Conservation (phyloP, 2,888 invertebrate species). For the Torymus tubicola region DNA sequence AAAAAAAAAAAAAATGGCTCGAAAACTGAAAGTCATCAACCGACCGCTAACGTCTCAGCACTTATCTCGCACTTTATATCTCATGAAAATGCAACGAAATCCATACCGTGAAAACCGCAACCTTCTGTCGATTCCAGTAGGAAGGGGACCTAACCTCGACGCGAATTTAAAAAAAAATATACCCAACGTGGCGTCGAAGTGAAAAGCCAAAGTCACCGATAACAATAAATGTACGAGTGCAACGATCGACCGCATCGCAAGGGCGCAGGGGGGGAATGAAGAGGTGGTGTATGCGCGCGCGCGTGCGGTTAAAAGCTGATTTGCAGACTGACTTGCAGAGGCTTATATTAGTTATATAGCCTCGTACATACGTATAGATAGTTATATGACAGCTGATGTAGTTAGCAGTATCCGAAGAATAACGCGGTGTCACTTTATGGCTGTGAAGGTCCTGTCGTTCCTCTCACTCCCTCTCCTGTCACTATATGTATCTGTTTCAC, state of each 20-base stretch:
- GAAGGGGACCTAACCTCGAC: not conserved
- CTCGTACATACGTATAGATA: constrained; percentile 10
- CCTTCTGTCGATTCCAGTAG: not conserved
- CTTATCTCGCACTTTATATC: not conserved
- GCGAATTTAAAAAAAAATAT: constrained; percentile 8
- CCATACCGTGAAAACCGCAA: not conserved
- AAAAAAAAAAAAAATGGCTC: not conserved
- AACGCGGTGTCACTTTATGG: constrained; percentile 47
- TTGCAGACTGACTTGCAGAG: constrained; percentile 45
- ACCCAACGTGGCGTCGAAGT: not conserved
- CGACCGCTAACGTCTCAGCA: not conserved
- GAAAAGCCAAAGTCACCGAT: constrained; percentile 32
- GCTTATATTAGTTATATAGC: not conserved
- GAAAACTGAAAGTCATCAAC: constrained; percentile 19
- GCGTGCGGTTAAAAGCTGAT: constrained; percentile 46
- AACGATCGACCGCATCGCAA: constrained; percentile 16
- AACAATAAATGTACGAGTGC: constrained; percentile 24
- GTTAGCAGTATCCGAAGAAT: constrained; percentile 35
- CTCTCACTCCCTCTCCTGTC: not conserved
- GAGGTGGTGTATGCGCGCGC: not conserved
- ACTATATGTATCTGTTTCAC: not conserved
- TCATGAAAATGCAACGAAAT: constrained; percentile 15
- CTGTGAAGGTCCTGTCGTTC: too few relatives aligned
- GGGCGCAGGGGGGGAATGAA: too few relatives aligned
- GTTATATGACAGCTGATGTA: constrained; percentile 51